Conservation (phyloP, 1,140 invertebrate species). For the Drosophila kanapiae region DNA sequence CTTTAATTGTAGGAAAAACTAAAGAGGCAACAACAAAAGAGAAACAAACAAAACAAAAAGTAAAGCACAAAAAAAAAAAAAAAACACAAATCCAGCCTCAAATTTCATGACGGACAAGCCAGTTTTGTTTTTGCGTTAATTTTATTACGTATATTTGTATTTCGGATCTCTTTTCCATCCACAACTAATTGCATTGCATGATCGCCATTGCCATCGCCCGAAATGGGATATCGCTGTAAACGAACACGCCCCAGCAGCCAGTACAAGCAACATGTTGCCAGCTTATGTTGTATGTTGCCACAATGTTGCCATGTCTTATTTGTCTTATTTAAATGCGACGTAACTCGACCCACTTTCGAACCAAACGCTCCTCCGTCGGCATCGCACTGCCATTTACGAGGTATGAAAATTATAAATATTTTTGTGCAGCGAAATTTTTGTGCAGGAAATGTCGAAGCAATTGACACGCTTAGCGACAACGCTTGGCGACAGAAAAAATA, state of each 20-base stretch:
- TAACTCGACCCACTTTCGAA: slow-evolving; percentile 78
- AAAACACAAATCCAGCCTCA: slow-evolving; percentile 40
- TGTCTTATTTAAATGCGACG: slow-evolving; percentile 74
- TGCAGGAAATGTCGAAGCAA: slow-evolving; percentile 71
- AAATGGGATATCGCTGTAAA: slow-evolving; percentile 50
- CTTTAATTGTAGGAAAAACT: slow-evolving; percentile 47
- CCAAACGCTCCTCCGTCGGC: slow-evolving; percentile 22
- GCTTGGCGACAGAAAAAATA: not conserved
- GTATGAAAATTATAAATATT: slow-evolving; percentile 68
- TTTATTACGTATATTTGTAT: slow-evolving; percentile 65
- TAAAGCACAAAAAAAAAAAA: slow-evolving; percentile 38
- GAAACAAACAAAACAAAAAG: slow-evolving; percentile 8
- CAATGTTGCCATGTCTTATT: slow-evolving; percentile 31
- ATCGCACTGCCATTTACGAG: slow-evolving; percentile 20
- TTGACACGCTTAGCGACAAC: slow-evolving; percentile 55
- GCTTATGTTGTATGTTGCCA: slow-evolving; percentile 25
- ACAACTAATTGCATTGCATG: slow-evolving; percentile 76
- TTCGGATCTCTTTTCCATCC: slow-evolving; percentile 50
- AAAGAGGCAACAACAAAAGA: slow-evolving; percentile 16
- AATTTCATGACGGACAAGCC: slow-evolving; percentile 60
- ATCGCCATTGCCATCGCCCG: slow-evolving; percentile 40
- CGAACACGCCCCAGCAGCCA: slow-evolving; percentile 26
- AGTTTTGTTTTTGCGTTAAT: slow-evolving; percentile 68
- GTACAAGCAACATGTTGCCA: slow-evolving; percentile 50
- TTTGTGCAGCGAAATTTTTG: slow-evolving; percentile 71